A percentile compares a stretch with the other conserved stretches of the same genome.
Conservation (phyloP, 2,113 vertebrate genomes). For the Eidolon helvum region DNA sequence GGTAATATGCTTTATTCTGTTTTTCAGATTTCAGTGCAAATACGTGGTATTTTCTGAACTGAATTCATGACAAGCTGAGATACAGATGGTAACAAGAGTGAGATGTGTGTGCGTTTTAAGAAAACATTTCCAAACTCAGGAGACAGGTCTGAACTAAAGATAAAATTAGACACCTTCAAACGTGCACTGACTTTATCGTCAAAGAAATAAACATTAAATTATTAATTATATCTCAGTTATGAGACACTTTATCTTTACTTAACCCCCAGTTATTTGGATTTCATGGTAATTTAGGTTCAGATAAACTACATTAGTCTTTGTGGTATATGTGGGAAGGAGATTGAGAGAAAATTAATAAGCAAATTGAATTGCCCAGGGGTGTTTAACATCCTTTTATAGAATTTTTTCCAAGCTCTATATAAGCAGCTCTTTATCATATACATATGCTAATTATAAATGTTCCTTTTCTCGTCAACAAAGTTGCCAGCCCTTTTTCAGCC, state of each 20-base stretch:
- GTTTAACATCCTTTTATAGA: background rate
- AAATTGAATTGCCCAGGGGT: background rate
- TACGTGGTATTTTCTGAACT: conserved; percentile 11
- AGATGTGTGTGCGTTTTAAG: background rate
- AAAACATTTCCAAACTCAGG: background rate
- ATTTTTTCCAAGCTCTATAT: background rate
- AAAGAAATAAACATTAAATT: conserved; percentile 1
- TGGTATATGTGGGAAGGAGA: background rate
- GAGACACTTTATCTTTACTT: background rate
- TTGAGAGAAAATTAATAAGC: background rate
- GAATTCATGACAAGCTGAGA: background rate
- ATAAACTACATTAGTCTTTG: background rate
- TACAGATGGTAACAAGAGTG: background rate
- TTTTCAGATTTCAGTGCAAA: background rate
- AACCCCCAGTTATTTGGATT: background rate
- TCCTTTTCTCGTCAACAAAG: background rate
- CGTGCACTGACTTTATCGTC: background rate
- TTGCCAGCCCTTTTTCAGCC: background rate
- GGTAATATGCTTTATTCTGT: background rate
- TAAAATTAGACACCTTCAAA: background rate
- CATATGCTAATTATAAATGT: background rate
- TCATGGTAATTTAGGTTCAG: conserved; percentile 30
- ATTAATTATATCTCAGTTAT: background rate
- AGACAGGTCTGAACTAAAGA: background rate
- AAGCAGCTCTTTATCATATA: background rate